These are phyloP conservation scores for Cryptotis parvus DNA, from an alignment of 2,113 vertebrate genomes.

Conservation along the genomic window DNA sequence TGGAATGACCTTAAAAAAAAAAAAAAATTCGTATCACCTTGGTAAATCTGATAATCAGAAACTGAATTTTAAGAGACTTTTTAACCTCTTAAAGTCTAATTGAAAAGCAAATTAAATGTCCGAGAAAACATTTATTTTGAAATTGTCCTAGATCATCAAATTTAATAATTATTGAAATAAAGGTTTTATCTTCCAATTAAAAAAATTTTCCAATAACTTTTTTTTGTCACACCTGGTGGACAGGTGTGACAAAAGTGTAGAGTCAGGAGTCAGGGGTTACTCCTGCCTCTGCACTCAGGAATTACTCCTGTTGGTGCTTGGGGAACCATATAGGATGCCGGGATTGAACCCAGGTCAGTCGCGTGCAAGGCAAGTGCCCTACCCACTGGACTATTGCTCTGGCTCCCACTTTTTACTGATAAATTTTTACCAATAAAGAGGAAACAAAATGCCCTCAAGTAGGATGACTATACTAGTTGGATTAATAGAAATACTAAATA, in stretches of 20 bases:
- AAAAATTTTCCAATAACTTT: constrained; percentile 46
- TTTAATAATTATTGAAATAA: constrained; percentile 56
- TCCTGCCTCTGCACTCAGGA: no score
- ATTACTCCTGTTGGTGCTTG: no score
- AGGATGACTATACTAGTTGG: constrained; percentile 5
- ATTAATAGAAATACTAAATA: not conserved
- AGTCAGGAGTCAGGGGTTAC: no score
- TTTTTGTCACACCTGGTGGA: no score
- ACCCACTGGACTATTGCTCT: no score
- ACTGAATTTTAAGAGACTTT: constrained; percentile 28
- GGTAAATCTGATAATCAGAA: constrained; percentile 23
- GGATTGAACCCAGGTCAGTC: no score
- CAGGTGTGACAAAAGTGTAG: no score
- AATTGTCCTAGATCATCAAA: not conserved
- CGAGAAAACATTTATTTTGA: constrained; percentile 72
- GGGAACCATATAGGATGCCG: no score
- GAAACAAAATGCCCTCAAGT: not conserved
- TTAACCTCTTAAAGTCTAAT: not conserved
- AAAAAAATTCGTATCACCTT: constrained; percentile 67
- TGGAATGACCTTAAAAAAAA: constrained; percentile 90
- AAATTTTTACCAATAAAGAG: constrained; percentile 9
- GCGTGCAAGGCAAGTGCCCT: no score
- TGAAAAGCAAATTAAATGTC: constrained; percentile 82
- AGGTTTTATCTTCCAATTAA: constrained; percentile 27
- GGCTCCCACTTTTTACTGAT: no score